Evolutionary conservation across 2,888 invertebrate species (phyloP), one percentile per base, ranked within the genome.

Genomic region (Thereva unica): DNA sequence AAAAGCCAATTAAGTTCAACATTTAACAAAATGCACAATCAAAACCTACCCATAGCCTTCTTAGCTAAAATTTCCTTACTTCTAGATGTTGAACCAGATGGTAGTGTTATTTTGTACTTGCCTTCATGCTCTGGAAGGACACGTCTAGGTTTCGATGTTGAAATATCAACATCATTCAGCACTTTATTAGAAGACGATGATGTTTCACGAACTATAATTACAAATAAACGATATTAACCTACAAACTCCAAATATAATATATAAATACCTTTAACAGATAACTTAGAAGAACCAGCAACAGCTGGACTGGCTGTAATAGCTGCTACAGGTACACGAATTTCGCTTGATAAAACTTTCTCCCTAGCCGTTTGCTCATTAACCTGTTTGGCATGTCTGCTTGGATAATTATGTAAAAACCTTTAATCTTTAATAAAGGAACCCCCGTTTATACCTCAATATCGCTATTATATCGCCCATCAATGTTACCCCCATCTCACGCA

Each of bases 401-500:
- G 47, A 49, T 45, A 56, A 37, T 37, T 9, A 53, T 9, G n/a
- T 3, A 1, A 7, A 23, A 52, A 8, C 52, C 55, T 67, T 57
- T 10, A 47, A 34, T 47, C 42, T 23, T 45, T 2, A 2, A 2
- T 23, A 23, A n/a, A 42, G 7, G 42, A 10, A 10, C n/a, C n/a
- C 5, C 5, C 1, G 10, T 38, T 71, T 70, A 73, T 74, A 88
- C 88, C 86, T 85, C 79, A 84, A 86, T 84, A 85, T 92, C 81
- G 84, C 88, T 82, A 84, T 91, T 79, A 80, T 88, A 80, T 84
- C 90, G 75, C 80, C 87, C 87, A 85, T 93, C 84, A 75, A 87
- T 0, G 86, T 85, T 40, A 95, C 92, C 0, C 93, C 93, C 93
- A 95, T 94, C 70, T 94, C 94, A 65, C 88, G 86, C 2, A 95